These are phyloP conservation scores for Lonchura striata DNA, from an alignment of 2,113 vertebrate species.

Conservation along the genomic window DNA sequence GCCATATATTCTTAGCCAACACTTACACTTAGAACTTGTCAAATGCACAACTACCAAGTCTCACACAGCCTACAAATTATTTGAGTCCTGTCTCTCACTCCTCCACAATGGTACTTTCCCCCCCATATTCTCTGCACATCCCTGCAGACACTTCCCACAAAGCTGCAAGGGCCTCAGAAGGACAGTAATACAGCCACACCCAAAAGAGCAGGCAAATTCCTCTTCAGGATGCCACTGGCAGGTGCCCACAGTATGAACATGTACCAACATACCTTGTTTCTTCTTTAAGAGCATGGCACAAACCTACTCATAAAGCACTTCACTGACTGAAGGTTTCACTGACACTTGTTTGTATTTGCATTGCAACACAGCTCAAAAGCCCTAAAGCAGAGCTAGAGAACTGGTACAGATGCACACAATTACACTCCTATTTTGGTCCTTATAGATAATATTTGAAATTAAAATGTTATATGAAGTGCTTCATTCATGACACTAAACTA, in stretches of 20 bases:
- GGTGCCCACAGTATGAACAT: background rate
- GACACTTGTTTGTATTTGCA: background rate
- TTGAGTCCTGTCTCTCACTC: background rate
- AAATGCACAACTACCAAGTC: background rate
- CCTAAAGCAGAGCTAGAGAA: background rate
- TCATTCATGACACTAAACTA: background rate
- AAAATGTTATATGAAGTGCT: background rate
- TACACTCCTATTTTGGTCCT: background rate
- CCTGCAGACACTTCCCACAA: background rate
- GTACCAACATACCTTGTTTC: background rate
- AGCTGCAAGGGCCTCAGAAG: background rate
- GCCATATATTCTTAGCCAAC: background rate
- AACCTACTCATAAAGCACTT: background rate
- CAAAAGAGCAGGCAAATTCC: background rate
- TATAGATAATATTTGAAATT: background rate
- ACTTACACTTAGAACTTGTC: background rate
- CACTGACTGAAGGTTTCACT: background rate
- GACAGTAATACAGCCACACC: background rate
- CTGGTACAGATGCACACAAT: background rate
- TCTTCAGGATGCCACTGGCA: background rate
- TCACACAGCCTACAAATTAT: background rate
- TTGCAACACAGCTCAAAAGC: background rate
- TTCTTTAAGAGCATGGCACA: background rate
- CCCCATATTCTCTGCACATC: background rate
- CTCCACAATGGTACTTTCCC: background rate